Percentiles rank a stretch among this genome's conserved stretches.
Conservation (phyloP, 2,888 invertebrate genomes). For the Galerucella pusilla region DNA sequence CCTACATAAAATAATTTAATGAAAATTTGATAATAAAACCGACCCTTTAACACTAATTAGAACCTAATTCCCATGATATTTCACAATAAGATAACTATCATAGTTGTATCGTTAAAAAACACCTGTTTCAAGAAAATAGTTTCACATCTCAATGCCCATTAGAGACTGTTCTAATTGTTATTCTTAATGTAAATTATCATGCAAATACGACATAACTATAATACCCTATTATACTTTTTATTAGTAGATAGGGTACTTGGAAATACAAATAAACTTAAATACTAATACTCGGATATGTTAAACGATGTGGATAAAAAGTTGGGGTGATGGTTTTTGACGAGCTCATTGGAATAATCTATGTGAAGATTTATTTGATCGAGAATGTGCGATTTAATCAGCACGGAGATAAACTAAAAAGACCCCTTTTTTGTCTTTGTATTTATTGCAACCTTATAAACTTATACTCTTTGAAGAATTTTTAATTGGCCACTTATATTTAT, state of each 20-base stretch:
- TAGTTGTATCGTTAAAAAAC: conserved; percentile 31
- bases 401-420: neutral
- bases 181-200: conserved; percentile 44
- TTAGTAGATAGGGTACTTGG: conserved; percentile 32
- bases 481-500: neutral
- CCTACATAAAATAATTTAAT: conserved; percentile 3
- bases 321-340: conserved; percentile 28
- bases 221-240: conserved; percentile 26
- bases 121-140: conserved; percentile 40
- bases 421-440: neutral
- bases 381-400: neutral
- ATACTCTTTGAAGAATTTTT: neutral
- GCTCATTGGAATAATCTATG: neutral
- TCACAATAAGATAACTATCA: conserved; percentile 20
- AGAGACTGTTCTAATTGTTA: conserved; percentile 38
- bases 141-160: conserved; percentile 38
- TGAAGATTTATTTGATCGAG: neutral
- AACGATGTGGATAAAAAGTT: conserved; percentile 41
- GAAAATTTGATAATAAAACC: neutral
- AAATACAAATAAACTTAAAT: conserved; percentile 39
- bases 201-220: conserved; percentile 39
- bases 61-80: conserved; percentile 14
- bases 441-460: conserved; percentile 3
- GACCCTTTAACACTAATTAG: conserved; percentile 10
- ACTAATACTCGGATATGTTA: conserved; percentile 33